These are phyloP conservation scores for Pimephales promelas DNA, from an alignment of 2,113 vertebrate genomes.

Conservation along the genomic window DNA sequence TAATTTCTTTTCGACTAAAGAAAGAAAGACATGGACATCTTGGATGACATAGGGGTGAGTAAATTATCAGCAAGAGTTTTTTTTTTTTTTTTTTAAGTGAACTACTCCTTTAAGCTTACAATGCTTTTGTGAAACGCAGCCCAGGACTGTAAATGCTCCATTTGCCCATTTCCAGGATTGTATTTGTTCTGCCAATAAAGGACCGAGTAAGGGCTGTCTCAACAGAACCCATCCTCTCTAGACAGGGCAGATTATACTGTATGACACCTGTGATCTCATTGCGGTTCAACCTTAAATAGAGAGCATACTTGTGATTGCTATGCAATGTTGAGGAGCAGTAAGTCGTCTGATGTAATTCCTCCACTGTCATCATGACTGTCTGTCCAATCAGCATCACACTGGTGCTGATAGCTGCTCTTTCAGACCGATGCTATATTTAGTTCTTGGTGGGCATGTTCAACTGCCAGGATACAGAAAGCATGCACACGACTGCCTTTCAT, in stretches of 20 bases:
- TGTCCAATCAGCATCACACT: slow-evolving; percentile 41
- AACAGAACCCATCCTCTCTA: neutral
- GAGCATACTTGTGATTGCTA: neutral
- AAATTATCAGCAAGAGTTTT: no score
- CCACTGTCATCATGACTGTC: slow-evolving; percentile 24
- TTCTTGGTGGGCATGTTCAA: slow-evolving; percentile 1
- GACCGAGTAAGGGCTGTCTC: neutral
- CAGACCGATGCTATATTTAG: slow-evolving; percentile 51
- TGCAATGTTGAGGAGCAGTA: neutral
- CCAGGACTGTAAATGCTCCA: no score
- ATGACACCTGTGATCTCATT: neutral
- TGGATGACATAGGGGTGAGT: no score
- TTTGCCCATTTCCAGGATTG: neutral
- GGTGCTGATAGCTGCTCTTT: slow-evolving; percentile 45
- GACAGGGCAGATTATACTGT: neutral
- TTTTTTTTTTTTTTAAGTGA: no score
- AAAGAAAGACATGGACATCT: no score
- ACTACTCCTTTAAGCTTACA: no score
- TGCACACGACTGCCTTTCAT: neutral
- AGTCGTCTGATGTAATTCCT: slow-evolving; percentile 12
- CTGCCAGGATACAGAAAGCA: neutral
- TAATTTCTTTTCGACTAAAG: no score
- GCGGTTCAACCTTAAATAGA: neutral
- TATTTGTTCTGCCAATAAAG: neutral
- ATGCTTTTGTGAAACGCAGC: no score